Evolutionary conservation across 2,888 invertebrate species (phyloP), one percentile per base, ranked within the genome.

Genomic region (Trichacis sp.): DNA sequence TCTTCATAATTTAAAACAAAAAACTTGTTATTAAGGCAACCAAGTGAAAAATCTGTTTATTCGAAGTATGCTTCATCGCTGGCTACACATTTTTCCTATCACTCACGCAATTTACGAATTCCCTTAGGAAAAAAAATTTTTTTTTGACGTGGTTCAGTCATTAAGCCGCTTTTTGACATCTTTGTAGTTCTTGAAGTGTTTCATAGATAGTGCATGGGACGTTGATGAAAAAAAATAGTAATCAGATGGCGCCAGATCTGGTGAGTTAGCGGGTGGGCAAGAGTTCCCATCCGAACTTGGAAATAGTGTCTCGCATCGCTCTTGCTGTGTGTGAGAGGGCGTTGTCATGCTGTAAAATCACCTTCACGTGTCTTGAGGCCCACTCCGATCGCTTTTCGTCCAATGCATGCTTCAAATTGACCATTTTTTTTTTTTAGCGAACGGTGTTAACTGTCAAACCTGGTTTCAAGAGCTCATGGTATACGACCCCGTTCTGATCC

Each of bases 341-440:
- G 52, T 64, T 71, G 45, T 71, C 64, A 64, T 73, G 73, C 30
- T 46, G 59, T n/a, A 73, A 64, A 68, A 75, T 73, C 1, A 73
- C 64, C 64, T 72, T 69, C 38, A 68, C 69, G 54, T 74, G 64
- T 58, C 67, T 67, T 43, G 62, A 17, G 15, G 29, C 40, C 20
- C 50, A 68, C 60, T 53, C 45, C 19, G 53, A 54, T 6, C 57
- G 53, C 64, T 68, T 69, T 45, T 58, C 55, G 43, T 61, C 59
- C 45, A 70, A 49, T 17, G 64, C 58, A 60, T 46, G 53, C 19
- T 57, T 70, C 63, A 72, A 64, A 29, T 17, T 57, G 55, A 67
- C 54, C 54, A 71, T 49, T 54, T 71, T 57, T 42, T 30, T 30
- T 64, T 54, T 47, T 38, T 70, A 71, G 30, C 47, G 56, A 46